A percentile compares a stretch with the other conserved stretches of the same genome.
These are phyloP conservation scores for Episyrphus balteatus DNA, from an alignment of 1,140 invertebrate genomes.

Conservation along the genomic window DNA sequence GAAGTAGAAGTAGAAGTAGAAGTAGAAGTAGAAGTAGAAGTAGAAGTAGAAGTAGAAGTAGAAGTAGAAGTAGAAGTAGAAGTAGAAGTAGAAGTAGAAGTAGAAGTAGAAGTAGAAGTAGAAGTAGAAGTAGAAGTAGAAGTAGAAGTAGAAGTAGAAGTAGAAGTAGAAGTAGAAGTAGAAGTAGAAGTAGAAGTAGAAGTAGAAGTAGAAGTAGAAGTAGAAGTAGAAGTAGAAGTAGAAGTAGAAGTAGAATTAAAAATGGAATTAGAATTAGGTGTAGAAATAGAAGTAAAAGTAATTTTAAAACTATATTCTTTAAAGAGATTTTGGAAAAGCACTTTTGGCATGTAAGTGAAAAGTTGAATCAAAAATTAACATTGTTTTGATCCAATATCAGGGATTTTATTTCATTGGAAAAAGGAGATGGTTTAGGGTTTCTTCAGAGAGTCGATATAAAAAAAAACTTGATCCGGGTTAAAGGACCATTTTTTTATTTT, in stretches of 20 bases:
- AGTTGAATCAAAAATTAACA: too few relatives aligned
- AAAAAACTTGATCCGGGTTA: too few relatives aligned
- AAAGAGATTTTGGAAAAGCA: too few relatives aligned
- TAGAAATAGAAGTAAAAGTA: neutral
- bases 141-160: neutral
- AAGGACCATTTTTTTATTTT: too few relatives aligned
- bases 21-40: conserved; percentile 1
- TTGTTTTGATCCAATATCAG: too few relatives aligned
- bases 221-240: conserved; percentile 1
- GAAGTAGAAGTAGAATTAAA: neutral
- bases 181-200: neutral
- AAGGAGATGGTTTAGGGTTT: too few relatives aligned
- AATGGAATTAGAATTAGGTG: neutral
- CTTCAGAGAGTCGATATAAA: too few relatives aligned
- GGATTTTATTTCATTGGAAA: too few relatives aligned
- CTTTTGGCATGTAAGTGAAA: too few relatives aligned
- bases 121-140: conserved; percentile 1
- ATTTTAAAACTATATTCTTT: neutral
- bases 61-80: neutral
- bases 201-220: conserved; percentile 1
- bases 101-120: conserved; percentile 1
- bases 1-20: neutral
- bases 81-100: neutral
- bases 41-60: conserved; percentile 1
- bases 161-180: neutral